Conservation (phyloP, 2,888 invertebrate species). For the Rosalia funebris region DNA sequence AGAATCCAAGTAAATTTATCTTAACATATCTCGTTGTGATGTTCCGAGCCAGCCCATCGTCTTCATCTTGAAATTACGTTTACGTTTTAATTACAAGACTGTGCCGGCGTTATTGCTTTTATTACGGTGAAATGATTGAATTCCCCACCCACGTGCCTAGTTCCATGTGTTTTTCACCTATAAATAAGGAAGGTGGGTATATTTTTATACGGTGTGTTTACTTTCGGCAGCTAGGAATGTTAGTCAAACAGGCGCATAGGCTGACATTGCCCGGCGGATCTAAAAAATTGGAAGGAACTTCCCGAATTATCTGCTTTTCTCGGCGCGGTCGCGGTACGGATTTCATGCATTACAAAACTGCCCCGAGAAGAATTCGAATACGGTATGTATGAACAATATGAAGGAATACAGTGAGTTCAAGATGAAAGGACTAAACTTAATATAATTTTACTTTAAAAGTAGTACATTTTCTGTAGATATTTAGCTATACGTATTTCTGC, state of each 20-base stretch:
- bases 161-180: conserved; percentile 36
- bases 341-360: neutral
- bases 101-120: neutral
- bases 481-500: no score
- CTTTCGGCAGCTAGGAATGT: conserved; percentile 13
- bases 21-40: neutral
- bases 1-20: neutral
- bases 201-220: conserved; percentile 35
- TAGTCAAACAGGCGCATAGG: neutral
- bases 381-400: no score
- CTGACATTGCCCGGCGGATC: neutral
- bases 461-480: no score
- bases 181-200: conserved; percentile 39
- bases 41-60: neutral
- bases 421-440: no score
- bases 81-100: conserved; percentile 6
- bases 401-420: no score
- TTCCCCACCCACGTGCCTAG: conserved; percentile 1
- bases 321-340: neutral
- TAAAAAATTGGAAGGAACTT: neutral
- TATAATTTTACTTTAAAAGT: no score
- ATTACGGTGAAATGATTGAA: conserved; percentile 11
- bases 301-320: neutral
- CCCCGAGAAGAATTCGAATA: no score
- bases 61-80: neutral